Base-by-base conservation (phyloP, 1,140 invertebrate species). In the Wasmannia auropunctata region DNA sequence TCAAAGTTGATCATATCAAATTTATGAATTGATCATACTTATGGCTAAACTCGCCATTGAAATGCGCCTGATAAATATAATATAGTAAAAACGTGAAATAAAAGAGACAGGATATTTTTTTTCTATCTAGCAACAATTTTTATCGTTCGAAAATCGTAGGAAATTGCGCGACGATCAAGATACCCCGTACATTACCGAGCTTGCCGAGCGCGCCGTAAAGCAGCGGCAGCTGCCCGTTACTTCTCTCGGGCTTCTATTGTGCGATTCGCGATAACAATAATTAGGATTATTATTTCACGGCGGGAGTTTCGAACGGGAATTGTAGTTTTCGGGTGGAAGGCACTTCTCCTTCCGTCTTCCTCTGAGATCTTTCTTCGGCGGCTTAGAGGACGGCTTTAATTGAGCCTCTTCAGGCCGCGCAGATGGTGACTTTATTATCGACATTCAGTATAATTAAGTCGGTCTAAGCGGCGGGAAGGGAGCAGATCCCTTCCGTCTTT, bases 401-500 rank as follows among this genome's bases (percentile, higher is more conserved):
- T 89, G 87, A 91, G 86, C 87, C 83, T 88, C 75, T 87, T 31
- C 72, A 79, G 87, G 70, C 62, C 56, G 85, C 65, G 28, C 91
- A 92, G 91, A 91, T 91, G 90, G 87, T 87, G 89, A 92, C 89
- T 91, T 92, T 92, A 92, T 92, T 91, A 92, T 92, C 85, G 91
- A 86, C 91, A 86, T 92, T 88, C 85, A 65, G 79, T 90, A 89
- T 92, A 91, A 92, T 92, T 92, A 92, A 92, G 85, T 90, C 74
- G 54, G 65, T 72, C 72, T 80, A 74, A 89, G 46, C 49, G 67
- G 31, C 58, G 65, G 70, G 46, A 58, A 58, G 10, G 10, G n/a
- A 79, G 72, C 10, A 49, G 49, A 63, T 51, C 81, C 37, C 43
- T 76, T 31, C 54, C 46, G 43, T 37, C 54, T 85, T 40, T 34